Base-by-base conservation (phyloP, 2,797 vertebrate species). In the Eulemur albifrons region DNA sequence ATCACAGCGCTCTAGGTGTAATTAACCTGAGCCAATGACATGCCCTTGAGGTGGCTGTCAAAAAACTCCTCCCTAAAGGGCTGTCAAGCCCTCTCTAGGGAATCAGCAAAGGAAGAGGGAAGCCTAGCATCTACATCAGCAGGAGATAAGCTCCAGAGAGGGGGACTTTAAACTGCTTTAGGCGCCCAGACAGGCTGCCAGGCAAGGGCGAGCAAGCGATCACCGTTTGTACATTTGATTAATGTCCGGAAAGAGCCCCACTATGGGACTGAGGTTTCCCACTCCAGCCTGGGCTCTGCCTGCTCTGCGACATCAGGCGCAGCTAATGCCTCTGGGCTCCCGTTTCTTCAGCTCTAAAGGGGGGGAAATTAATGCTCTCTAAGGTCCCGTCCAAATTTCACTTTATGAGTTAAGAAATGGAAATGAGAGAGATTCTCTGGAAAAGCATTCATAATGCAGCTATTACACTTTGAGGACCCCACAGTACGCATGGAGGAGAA, bases 21-120 rank as follows among this genome's bases (percentile, higher is more conserved):
- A 96, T 97, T 95, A 97, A 90, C 89, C 77, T 32, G 45, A 81
- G 73, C 2, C 3, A 15, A 63, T 17, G 79, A 45, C 30, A 8
- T 93, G 91, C 94, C 88, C 96, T 97, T 95, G 93, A 95, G 75
- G 79, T 27, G 75, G 25, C 93, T 96, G 90, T 96, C 88, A 93
- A 90, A 95, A 85, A 77, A 13, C 88, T 65, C 69, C 87, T 79
- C 48, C 63, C 87, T 40, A 76, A 63, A 79, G 73, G 70, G 70
- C 86, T 88, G 67, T 69, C 18, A 87, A 38, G 54, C 20, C 27
- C 75, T 81, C 63, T 73, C 72, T 9, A 27, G 90, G 40, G 88
- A 77, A 43, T 90, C 38, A 43, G 80, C 48, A 35, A 59, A 25
- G 30, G 48, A 73, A 86, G 45, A 79, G 90, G 92, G 82, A 95